Conservation (phyloP, 2,113 vertebrate species). For the Synodontis membranacea region DNA sequence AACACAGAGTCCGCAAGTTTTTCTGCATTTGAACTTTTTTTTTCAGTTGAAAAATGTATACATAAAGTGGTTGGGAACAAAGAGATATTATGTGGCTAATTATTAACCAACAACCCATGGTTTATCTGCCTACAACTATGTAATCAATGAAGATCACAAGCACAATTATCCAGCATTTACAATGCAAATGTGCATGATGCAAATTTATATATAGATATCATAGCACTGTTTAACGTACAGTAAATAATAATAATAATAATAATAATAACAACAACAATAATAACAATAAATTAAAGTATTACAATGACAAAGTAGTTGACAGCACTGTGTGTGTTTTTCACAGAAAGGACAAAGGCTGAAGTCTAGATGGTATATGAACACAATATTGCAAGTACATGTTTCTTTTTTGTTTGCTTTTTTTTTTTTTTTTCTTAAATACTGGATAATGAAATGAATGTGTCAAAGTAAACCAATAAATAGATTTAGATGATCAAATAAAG, state of each 20-base stretch:
- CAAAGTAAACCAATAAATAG: background rate
- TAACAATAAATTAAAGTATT: background rate
- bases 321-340: background rate
- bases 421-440: background rate
- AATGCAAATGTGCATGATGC: slow-evolving; percentile 5
- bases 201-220: background rate
- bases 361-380: background rate
- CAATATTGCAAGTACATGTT: background rate
- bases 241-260: too few relatives aligned
- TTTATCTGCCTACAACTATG: background rate
- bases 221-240: background rate
- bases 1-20: slow-evolving; percentile 44
- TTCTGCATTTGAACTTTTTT: slow-evolving; percentile 58
- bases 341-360: background rate
- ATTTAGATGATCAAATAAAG: background rate
- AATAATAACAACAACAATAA: too few relatives aligned
- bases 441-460: background rate
- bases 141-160: slow-evolving; percentile 23
- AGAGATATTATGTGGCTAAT: slow-evolving; percentile 46
- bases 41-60: slow-evolving; percentile 57
- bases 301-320: background rate
- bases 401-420: background rate
- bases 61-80: slow-evolving; percentile 47
- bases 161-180: slow-evolving; percentile 30
- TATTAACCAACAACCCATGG: background rate